phyloP scores from a whole-genome alignment of 2,888 invertebrate genomes.

The Orthosia gracilis region DNA sequence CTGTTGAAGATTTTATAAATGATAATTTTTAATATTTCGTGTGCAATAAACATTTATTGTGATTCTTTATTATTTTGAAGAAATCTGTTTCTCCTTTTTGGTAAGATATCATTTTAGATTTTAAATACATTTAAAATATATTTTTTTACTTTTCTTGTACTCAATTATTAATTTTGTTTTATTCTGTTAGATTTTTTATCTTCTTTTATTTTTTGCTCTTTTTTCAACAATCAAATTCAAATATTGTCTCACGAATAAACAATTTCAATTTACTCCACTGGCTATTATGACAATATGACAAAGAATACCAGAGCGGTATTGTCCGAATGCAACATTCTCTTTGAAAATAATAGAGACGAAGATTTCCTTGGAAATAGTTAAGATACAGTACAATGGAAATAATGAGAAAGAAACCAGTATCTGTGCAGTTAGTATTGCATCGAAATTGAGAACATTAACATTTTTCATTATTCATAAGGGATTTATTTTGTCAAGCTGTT shows the following conservation, averaged over 20 bases:
- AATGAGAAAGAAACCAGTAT: conserved; percentile 58
- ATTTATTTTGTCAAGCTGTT: conserved; percentile 33
- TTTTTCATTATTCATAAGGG: conserved; percentile 62
- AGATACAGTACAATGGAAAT: conserved; percentile 66
- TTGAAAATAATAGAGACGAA: conserved; percentile 55
- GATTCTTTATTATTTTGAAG: too few relatives aligned
- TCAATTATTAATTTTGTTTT: too few relatives aligned
- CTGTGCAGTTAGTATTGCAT: conserved; percentile 51
- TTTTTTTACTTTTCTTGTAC: too few relatives aligned
- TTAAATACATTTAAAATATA: too few relatives aligned
- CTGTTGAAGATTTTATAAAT: too few relatives aligned
- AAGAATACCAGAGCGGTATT: conserved; percentile 43
- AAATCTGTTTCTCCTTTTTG: too few relatives aligned
- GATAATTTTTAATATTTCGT: too few relatives aligned
- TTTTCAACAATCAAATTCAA: too few relatives aligned
- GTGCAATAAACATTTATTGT: too few relatives aligned
- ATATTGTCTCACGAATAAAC: conserved; percentile 25
- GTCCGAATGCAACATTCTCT: conserved; percentile 51
- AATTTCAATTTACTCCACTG: conserved; percentile 23
- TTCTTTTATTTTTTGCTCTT: too few relatives aligned
- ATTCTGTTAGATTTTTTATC: too few relatives aligned
- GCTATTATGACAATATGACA: conserved; percentile 25
- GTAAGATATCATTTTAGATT: too few relatives aligned
- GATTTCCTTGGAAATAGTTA: conserved; percentile 59
- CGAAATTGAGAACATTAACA: conserved; percentile 54